These are phyloP conservation scores for Coenonympha glycerion DNA, from an alignment of 2,888 invertebrate genomes.

Conservation along the genomic window DNA sequence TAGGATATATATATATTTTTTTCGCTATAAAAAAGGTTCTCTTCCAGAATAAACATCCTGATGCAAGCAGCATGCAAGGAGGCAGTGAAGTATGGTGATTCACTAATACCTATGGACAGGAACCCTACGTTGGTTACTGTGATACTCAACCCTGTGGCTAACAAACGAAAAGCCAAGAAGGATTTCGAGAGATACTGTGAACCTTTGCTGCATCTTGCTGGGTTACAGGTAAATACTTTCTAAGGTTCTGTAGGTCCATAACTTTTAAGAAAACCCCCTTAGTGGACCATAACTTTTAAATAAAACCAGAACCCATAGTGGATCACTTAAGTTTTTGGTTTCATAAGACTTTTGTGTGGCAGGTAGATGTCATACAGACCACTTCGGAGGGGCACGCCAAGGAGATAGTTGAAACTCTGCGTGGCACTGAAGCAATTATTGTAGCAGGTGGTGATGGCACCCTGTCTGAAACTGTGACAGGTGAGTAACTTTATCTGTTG, in stretches of 20 bases:
- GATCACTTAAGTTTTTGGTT: too few relatives aligned
- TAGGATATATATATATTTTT: too few relatives aligned
- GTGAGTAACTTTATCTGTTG: slow-evolving; percentile 34
- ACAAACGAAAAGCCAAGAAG: slow-evolving; percentile 80
- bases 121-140: slow-evolving; percentile 87
- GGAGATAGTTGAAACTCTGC: slow-evolving; percentile 83
- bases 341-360: too few relatives aligned
- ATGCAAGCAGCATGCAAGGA: slow-evolving; percentile 88
- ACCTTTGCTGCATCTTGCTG: slow-evolving; percentile 93
- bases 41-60: slow-evolving; percentile 80
- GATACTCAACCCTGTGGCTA: slow-evolving; percentile 93
- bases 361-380: slow-evolving; percentile 77
- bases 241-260: too few relatives aligned
- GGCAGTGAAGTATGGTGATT: slow-evolving; percentile 83
- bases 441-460: slow-evolving; percentile 98
- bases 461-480: slow-evolving; percentile 88
- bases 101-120: slow-evolving; percentile 72
- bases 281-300: too few relatives aligned
- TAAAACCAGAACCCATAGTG: too few relatives aligned
- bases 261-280: too few relatives aligned
- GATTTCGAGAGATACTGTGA: slow-evolving; percentile 94
- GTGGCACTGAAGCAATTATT: slow-evolving; percentile 88
- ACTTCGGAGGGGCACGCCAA: slow-evolving; percentile 93
- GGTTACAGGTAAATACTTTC: slow-evolving; percentile 48
- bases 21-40: too few relatives aligned